Percentiles rank a stretch among this genome's conserved stretches.
Conservation (phyloP, 2,888 invertebrate species). For the Lithosia quadra region DNA sequence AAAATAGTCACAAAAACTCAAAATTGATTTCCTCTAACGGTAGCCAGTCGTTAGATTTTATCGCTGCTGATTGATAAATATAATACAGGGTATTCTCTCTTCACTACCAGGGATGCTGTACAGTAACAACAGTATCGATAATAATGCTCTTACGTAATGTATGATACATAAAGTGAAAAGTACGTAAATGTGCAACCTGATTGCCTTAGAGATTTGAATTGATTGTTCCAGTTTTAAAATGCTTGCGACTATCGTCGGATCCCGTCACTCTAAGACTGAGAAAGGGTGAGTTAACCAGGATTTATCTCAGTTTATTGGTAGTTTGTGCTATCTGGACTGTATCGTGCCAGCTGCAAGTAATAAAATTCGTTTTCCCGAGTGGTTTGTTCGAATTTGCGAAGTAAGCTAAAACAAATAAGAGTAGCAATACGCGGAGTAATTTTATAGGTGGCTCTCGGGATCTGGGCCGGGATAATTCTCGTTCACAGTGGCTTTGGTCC, state of each 20-base stretch:
- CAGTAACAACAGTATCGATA: background rate
- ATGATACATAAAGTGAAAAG: slow-evolving; percentile 8
- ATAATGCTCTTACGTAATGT: background rate
- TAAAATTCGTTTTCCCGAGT: slow-evolving; percentile 74
- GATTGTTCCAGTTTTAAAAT: slow-evolving; percentile 94
- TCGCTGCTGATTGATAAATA: background rate
- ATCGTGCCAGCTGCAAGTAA: slow-evolving; percentile 66
- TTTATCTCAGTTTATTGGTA: slow-evolving; percentile 43
- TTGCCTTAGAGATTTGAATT: slow-evolving; percentile 34
- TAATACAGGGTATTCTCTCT: background rate
- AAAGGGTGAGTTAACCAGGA: slow-evolving; percentile 90
- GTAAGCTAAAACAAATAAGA: slow-evolving; percentile 74
- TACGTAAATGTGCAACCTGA: slow-evolving; percentile 14
- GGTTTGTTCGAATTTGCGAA: slow-evolving; percentile 70
- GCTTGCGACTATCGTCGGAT: slow-evolving; percentile 96
- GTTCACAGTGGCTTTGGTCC: slow-evolving; percentile 69
- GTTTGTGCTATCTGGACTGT: slow-evolving; percentile 54
- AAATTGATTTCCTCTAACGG: slow-evolving; percentile 53
- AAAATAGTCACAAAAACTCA: slow-evolving; percentile 43
- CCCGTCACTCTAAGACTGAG: slow-evolving; percentile 96
- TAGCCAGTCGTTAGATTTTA: background rate
- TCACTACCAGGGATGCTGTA: background rate
- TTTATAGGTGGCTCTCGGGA: slow-evolving; percentile 76
- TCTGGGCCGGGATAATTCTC: slow-evolving; percentile 63
- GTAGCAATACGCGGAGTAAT: slow-evolving; percentile 69